Evolutionary conservation across 1,140 invertebrate species (phyloP).

Genomic region (Coelopa frigida): DNA sequence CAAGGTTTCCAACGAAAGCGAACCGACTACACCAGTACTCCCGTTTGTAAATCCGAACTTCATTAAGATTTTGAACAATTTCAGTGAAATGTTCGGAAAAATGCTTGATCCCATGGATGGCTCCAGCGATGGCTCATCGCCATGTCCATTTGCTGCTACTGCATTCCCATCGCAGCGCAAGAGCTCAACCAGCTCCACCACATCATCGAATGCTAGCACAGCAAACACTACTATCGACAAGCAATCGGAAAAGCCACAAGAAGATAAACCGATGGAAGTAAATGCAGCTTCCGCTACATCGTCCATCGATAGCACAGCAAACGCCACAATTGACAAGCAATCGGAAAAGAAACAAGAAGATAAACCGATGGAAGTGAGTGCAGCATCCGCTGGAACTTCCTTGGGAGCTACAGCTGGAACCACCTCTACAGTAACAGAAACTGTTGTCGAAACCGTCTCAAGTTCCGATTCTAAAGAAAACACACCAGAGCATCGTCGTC

Average conservation of each 20-base stretch:
- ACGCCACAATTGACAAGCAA: neutral
- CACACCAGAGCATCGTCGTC: neutral
- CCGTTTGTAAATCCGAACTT: conserved; percentile 36
- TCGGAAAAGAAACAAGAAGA: neutral
- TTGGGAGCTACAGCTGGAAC: neutral
- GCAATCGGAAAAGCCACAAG: neutral
- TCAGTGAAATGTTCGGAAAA: conserved; percentile 41
- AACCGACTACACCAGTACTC: too few species aligned
- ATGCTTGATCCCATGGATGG: conserved; percentile 34
- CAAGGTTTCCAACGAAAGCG: too few species aligned
- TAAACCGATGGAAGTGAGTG: too few species aligned
- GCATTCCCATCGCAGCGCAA: neutral
- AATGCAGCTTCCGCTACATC: neutral
- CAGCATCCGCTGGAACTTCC: too few species aligned
- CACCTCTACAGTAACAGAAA: neutral
- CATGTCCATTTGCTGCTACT: conserved; percentile 3
- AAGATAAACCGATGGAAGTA: neutral
- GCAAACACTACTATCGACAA: neutral
- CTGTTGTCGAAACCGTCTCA: conserved; percentile 5
- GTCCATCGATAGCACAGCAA: neutral
- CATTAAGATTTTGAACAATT: conserved; percentile 38
- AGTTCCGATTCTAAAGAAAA: neutral
- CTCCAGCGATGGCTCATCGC: neutral
- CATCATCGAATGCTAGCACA: neutral
- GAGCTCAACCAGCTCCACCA: conserved; percentile 5